phyloP scores from a whole-genome alignment of 2,113 vertebrate species.

The Caranx melampygus region DNA sequence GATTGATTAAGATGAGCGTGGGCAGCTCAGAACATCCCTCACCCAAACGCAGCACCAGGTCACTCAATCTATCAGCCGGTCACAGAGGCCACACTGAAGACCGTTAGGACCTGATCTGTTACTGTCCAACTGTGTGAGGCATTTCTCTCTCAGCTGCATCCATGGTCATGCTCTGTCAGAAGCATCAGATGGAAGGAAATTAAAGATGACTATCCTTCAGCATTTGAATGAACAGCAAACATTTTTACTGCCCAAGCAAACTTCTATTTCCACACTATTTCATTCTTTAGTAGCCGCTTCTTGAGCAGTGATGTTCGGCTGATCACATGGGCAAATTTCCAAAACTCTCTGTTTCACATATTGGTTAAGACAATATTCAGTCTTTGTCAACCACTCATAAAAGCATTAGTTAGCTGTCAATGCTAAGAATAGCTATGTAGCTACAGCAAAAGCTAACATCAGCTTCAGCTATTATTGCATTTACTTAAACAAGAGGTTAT shows the following conservation, averaged over 20 bases:
- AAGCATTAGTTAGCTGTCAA: no score
- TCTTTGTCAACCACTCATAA: background rate
- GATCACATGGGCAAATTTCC: background rate
- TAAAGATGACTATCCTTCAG: background rate
- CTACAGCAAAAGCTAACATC: no score
- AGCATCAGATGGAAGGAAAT: background rate
- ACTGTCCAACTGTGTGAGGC: conserved; percentile 1
- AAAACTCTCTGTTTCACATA: background rate
- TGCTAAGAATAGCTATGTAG: no score
- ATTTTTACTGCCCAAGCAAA: background rate
- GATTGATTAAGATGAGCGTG: conserved; percentile 67
- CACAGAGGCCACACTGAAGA: conserved; percentile 26
- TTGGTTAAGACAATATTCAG: background rate
- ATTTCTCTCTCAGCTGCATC: background rate
- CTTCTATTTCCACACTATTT: background rate
- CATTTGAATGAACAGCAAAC: background rate
- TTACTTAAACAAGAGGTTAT: no score
- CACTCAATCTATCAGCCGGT: conserved; percentile 41
- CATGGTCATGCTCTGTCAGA: conserved; percentile 10
- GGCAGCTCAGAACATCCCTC: conserved; percentile 47
- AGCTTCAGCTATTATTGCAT: no score
- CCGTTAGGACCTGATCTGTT: conserved; percentile 25
- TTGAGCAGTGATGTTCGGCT: background rate
- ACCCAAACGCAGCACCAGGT: conserved; percentile 42
- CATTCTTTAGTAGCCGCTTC: background rate